A percentile compares a stretch with the other conserved stretches of the same genome.
These are phyloP conservation scores for Myodes glareolus DNA, from an alignment of 2,113 vertebrate species.

Conservation along the genomic window DNA sequence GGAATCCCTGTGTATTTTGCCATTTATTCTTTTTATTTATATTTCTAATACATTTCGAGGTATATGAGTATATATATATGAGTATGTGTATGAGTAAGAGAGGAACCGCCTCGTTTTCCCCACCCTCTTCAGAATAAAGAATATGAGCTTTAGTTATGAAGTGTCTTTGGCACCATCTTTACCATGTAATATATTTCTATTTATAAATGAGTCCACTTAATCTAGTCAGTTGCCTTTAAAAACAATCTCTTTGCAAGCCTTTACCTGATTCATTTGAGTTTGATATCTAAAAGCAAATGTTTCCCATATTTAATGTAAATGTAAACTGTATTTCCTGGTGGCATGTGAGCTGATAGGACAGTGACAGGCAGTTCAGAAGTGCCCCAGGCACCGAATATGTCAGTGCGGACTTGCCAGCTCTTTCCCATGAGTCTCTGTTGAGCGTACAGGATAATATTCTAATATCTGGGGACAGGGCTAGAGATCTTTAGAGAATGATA, in stretches of 20 bases:
- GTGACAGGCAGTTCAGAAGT: not conserved
- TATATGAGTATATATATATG: not conserved
- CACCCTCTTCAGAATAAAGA: not conserved
- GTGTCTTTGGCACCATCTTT: not conserved
- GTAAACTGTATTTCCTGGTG: not conserved
- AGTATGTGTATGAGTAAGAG: not conserved
- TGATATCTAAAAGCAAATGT: not conserved
- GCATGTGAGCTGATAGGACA: not conserved
- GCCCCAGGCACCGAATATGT: not conserved
- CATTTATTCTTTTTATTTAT: not conserved
- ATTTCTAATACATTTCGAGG: not conserved
- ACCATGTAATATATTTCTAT: not conserved
- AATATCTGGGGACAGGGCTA: not conserved
- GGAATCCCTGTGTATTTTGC: not conserved
- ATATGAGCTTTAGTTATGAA: not conserved
- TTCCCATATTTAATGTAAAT: not conserved
- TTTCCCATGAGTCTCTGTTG: not conserved
- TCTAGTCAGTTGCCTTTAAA: not conserved
- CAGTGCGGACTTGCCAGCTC: not conserved
- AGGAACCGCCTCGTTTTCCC: not conserved
- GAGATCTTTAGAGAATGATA: conserved; percentile 3
- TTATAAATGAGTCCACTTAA: not conserved
- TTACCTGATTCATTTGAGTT: not conserved
- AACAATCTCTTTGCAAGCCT: not conserved
- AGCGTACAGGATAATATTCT: not conserved